phyloP scores from a whole-genome alignment of 2,113 vertebrate species.

The Pseudorectes ferrugineus region DNA sequence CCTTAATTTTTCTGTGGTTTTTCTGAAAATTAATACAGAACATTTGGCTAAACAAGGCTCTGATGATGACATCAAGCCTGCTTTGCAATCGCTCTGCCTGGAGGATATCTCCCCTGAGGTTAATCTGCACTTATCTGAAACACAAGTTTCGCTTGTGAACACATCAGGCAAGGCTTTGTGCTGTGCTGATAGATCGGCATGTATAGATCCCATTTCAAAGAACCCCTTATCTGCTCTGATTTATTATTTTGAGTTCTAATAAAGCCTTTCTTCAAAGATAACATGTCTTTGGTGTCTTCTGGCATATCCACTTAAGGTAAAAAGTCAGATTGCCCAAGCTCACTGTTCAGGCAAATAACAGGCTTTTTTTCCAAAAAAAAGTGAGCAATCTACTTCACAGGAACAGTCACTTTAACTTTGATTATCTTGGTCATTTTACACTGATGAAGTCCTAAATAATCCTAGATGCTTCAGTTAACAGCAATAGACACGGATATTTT shows the following conservation, averaged over 20 bases:
- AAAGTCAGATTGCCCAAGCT: background rate
- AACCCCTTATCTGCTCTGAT: background rate
- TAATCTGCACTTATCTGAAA: background rate
- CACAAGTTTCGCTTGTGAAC: background rate
- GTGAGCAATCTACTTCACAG: background rate
- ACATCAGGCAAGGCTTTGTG: background rate
- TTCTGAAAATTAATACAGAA: background rate
- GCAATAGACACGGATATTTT: background rate
- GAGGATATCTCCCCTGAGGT: background rate
- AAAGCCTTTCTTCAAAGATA: background rate
- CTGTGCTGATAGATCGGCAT: background rate
- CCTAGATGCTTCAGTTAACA: background rate
- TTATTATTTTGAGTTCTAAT: slow-evolving; percentile 12
- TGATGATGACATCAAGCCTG: background rate
- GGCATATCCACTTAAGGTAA: background rate
- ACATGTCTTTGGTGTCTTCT: background rate
- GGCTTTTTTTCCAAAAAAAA: background rate
- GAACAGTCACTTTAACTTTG: background rate
- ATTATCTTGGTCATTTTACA: background rate
- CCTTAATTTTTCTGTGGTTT: background rate
- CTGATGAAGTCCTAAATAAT: background rate
- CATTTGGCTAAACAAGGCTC: background rate
- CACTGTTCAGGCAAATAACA: background rate
- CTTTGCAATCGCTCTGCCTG: background rate
- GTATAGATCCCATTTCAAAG: background rate